Base-by-base conservation (phyloP, 2,888 invertebrate genomes). In the Germaria angustata region DNA sequence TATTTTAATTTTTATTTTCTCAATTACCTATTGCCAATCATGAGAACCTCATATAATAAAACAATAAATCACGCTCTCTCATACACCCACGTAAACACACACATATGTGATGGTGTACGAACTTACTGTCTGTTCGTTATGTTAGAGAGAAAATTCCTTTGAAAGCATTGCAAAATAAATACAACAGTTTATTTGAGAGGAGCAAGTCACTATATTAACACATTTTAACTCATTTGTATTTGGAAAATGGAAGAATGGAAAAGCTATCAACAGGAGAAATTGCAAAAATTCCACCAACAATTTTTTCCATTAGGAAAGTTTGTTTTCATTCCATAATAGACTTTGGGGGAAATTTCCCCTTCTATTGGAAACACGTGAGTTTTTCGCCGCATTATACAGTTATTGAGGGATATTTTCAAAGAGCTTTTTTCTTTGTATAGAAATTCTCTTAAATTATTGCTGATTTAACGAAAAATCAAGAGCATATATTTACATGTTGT, bases 321-420 rank as follows among this genome's bases (percentile, higher is more conserved):
- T n/a, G n/a, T n/a, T n/a, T n/a, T 39, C n/a, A 1, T 7, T 13
- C 39, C 39, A 39, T 5, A 2, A 24, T 53, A 49, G 44, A 55
- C 44, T 24, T 46, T 13, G 22, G 8, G 24, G 36, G n/a, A 53
- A 34, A 59, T 53, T 71, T 79, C 79, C 71, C 82, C 82, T 79
- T 65, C 39, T 17, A 13, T 15, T 59, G 82, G 82, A 82, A 79
- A 82, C 82, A 82, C 82, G 79, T 82, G 79, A 79, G 41, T 77
- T 79, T 75, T 79, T 82, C 75, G 82, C 75, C 82, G 82, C 39
- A 71, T 73, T 69, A 20, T 5, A 32, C 34, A 34, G 13, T 34
- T 51, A 24, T 13, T 49, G n/a, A 15, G 4, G 24, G 24, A 20
- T 41, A 13, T 44, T 15, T 36, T 5, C 39, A 51, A 66, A 72